These are phyloP conservation scores for Glossophaga mutica DNA, from an alignment of 2,797 vertebrate species.

Conservation along the genomic window DNA sequence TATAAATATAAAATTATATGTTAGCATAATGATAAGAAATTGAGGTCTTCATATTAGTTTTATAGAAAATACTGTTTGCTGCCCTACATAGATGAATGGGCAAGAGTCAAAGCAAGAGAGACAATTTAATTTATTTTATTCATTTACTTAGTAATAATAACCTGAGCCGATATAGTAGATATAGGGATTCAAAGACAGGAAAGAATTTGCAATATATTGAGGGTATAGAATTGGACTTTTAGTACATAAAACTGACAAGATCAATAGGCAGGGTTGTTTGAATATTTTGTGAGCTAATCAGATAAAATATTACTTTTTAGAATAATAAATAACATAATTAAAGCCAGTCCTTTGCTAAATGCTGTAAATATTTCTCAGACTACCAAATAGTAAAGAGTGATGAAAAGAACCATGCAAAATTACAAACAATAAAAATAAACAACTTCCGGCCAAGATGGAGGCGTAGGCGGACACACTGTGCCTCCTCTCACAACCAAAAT, in stretches of 20 bases:
- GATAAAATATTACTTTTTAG: not conserved
- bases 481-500: no score
- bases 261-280: not conserved
- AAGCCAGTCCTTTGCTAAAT: not conserved
- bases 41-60: not conserved
- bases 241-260: not conserved
- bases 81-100: not conserved
- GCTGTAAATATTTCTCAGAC: not conserved
- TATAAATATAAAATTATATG: not conserved
- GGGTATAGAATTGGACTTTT: not conserved
- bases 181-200: not conserved
- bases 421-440: not conserved
- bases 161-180: not conserved
- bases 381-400: not conserved
- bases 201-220: not conserved
- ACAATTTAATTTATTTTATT: not conserved
- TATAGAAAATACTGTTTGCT: not conserved
- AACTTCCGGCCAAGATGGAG: no score
- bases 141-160: not conserved
- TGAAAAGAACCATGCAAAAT: not conserved
- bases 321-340: not conserved
- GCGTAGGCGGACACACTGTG: no score
- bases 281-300: not conserved
- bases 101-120: not conserved
- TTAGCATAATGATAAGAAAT: not conserved